Evolutionary conservation across 2,797 vertebrate species (phyloP), one percentile per base, ranked within the genome.

Genomic region (Chlorospingus semifuscus): DNA sequence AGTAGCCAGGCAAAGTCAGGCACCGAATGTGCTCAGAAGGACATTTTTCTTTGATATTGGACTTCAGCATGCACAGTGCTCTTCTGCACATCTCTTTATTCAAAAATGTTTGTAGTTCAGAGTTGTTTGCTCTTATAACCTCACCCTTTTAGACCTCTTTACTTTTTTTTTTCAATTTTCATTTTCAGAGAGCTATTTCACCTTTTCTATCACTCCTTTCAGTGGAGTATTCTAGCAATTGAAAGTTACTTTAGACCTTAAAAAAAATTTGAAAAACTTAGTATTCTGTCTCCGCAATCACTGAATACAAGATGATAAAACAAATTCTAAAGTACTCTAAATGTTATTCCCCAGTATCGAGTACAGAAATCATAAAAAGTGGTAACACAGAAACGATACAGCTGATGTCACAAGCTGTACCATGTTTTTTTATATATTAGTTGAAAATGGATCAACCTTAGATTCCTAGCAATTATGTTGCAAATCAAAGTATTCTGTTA

Each of bases 101-200:
- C 83, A 93, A 85, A 94, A 88, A 37, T 80, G 7, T 94, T 93
- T 86, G 76, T 59, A 85, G 55, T 91, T 92, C 60, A 70, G 15
- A 64, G 30, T 66, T 95, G 44, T 61, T 93, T 86, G 41, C 52
- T 79, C 29, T 81, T 63, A 22, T 61, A 91, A 49, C 44, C 12
- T 71, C 37, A 91, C 15, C 24, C n/a, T 84, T 74, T 83, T 52
- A 92, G 63, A 75, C 26, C 7, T 41, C 56, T 87, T 92, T 66
- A 30, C 11, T 72, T 6, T 89, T 91, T 91, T 50, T 83, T 86
- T 69, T 18, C n/a, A 44, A 16, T 90, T 92, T 93, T 80, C 55
- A 61, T 95, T 93, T 96, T 56, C 68, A 1, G 3, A 93, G 87
- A 39, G 21, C 46, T 91, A 90, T 89, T 93, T 95, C 64, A 71